phyloP scores from a whole-genome alignment of 2,888 invertebrate species.

The Oxytorus armatus region DNA sequence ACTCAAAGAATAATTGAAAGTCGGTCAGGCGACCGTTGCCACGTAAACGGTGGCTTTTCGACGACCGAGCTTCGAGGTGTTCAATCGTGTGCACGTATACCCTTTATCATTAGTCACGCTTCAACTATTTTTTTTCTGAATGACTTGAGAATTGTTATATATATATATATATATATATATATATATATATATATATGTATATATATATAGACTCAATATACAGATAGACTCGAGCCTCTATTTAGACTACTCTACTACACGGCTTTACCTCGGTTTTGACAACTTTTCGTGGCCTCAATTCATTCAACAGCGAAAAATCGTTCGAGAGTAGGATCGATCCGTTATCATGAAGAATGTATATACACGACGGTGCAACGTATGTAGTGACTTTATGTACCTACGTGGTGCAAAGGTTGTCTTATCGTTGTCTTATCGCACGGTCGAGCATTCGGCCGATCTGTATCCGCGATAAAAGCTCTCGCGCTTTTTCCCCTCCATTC shows the following conservation, averaged over 20 bases:
- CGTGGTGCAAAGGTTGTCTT: conserved; percentile 54
- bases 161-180: no score
- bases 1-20: conserved; percentile 44
- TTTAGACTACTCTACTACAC: background rate
- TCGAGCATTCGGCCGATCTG: conserved; percentile 64
- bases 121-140: conserved; percentile 59
- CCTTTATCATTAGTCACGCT: conserved; percentile 62
- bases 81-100: conserved; percentile 49
- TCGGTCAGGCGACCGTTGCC: conserved; percentile 54
- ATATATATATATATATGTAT: no score
- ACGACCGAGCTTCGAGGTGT: conserved; percentile 38
- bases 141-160: conserved; percentile 53
- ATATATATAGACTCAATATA: conserved; percentile 26
- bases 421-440: conserved; percentile 57
- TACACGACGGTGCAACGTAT: conserved; percentile 3
- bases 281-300: background rate
- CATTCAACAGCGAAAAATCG: conserved; percentile 26
- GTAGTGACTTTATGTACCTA: conserved; percentile 22
- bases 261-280: background rate
- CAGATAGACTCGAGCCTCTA: conserved; percentile 15
- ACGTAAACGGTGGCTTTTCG: conserved; percentile 29
- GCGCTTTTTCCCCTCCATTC: conserved; percentile 5
- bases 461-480: conserved; percentile 45
- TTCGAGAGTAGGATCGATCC: no score
- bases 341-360: no score